phyloP scores from a whole-genome alignment of 1,140 invertebrate genomes.

The Euschistus heros region DNA sequence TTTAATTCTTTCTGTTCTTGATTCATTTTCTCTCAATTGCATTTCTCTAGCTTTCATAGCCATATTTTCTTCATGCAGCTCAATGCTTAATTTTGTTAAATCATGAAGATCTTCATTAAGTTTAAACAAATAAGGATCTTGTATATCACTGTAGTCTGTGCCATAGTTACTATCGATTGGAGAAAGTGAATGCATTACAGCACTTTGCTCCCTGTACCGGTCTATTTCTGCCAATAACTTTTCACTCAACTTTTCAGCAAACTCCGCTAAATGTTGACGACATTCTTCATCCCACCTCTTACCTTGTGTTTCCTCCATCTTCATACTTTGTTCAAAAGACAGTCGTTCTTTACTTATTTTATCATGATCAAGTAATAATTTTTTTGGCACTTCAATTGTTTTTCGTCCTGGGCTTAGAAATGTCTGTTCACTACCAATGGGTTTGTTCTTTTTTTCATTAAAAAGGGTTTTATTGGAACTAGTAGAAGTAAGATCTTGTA shows the following conservation, averaged over 20 bases:
- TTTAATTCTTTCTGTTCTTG: slow-evolving; percentile 19
- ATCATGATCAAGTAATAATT: slow-evolving; percentile 4
- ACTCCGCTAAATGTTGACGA: slow-evolving; percentile 56
- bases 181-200: slow-evolving; percentile 9
- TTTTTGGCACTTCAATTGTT: slow-evolving; percentile 5
- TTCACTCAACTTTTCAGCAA: slow-evolving; percentile 62
- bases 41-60: slow-evolving; percentile 14
- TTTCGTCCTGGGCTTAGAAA: slow-evolving; percentile 1
- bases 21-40: slow-evolving; percentile 18
- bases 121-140: slow-evolving; percentile 46
- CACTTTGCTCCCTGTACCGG: slow-evolving; percentile 42
- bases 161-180: neutral
- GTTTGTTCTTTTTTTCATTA: slow-evolving; percentile 4
- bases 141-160: slow-evolving; percentile 40
- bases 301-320: neutral
- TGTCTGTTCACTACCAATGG: neutral
- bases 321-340: neutral
- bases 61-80: slow-evolving; percentile 38
- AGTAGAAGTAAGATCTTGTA: slow-evolving; percentile 25
- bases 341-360: slow-evolving; percentile 2
- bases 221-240: slow-evolving; percentile 64
- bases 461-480: neutral
- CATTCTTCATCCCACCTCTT: slow-evolving; percentile 48
- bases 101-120: slow-evolving; percentile 44
- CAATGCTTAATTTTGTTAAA: slow-evolving; percentile 44